These are phyloP conservation scores for Formica selysi DNA, from an alignment of 1,140 invertebrate species.

Conservation along the genomic window DNA sequence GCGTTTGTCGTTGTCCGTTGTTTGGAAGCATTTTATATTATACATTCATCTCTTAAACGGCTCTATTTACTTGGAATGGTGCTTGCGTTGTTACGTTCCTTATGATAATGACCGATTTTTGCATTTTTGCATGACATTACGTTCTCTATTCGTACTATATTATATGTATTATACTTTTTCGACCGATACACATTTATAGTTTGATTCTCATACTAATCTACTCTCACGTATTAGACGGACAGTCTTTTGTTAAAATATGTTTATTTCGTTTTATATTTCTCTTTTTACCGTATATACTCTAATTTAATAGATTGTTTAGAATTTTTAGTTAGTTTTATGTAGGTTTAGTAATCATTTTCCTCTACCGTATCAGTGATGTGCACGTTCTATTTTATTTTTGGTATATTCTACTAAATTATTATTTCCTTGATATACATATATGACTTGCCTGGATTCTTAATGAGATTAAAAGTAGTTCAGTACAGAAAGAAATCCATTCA, in stretches of 20 bases:
- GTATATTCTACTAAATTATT: not conserved
- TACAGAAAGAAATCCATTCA: constrained; percentile 25
- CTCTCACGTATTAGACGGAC: constrained; percentile 13
- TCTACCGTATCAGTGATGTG: not conserved
- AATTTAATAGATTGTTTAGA: constrained; percentile 10
- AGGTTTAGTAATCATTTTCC: constrained; percentile 11
- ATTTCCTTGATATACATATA: constrained; percentile 30
- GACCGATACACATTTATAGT: constrained; percentile 38
- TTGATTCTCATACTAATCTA: constrained; percentile 29
- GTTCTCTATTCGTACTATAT: constrained; percentile 56
- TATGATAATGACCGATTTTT: constrained; percentile 64
- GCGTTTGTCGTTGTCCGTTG: constrained; percentile 71
- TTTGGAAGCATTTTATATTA: constrained; percentile 66
- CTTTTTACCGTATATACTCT: constrained; percentile 1
- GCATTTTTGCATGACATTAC: constrained; percentile 67
- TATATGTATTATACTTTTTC: constrained; percentile 63
- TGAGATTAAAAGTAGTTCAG: constrained; percentile 38
- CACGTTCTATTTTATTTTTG: constrained; percentile 4
- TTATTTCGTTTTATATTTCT: not conserved
- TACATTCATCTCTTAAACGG: constrained; percentile 60
- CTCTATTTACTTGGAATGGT: constrained; percentile 75
- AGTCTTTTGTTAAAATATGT: constrained; percentile 12
- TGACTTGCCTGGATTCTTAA: constrained; percentile 37
- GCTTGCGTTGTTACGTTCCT: constrained; percentile 72
- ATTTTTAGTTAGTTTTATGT: not conserved